Base-by-base conservation (phyloP, 2,797 vertebrate species). In the Mormyrops attenuatus region DNA sequence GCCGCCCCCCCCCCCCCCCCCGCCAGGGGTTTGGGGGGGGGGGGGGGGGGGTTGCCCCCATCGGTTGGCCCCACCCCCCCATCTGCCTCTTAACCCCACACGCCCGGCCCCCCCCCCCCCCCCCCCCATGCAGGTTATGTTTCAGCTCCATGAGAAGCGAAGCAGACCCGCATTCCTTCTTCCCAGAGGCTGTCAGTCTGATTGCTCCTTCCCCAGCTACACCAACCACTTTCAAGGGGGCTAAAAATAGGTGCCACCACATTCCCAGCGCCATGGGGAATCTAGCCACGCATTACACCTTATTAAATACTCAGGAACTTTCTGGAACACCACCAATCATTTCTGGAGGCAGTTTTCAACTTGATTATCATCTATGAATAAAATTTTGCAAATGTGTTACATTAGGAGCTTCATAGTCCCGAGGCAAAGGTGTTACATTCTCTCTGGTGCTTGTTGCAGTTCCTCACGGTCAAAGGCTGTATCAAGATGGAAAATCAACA, bases 211-310 rank as follows among this genome's bases (percentile, higher is more conserved):
- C 15, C 20, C 26, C 50, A 38, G 52, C 22, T 60, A 30, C 89
- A 90, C 22, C 66, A 60, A 55, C n/a, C 66, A 55, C 69, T 60
- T 87, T 34, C 88, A 34, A 3, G 20, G 49, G 50, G n/a, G 20
- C 89, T 90, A 90, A 90, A 88, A 88, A 88, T 90, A 90, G 86
- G 3, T 0, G 17, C 20, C 52, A 63, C 5, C 52, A 50, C 53
- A 90, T 88, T 90, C 50, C n/a, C 89, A 52, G 15, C 5, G 0
- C 13, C 85, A 80, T 80, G 38, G 44, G 69, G 52, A 90, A 88
- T 90, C 69, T 1, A 82, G 50, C 11, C 44, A 57, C 34, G 47
- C 22, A 38, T 22, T 30, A 44, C 7, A 1, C 49, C 88, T 50
- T n/a, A 49, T n/a, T 13, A 50, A 77, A 50, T 15, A 30, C 52